Percentiles rank a stretch among this genome's conserved stretches.
These are phyloP conservation scores for Acromyrmex echinatior DNA, from an alignment of 1,140 invertebrate species.

Conservation along the genomic window DNA sequence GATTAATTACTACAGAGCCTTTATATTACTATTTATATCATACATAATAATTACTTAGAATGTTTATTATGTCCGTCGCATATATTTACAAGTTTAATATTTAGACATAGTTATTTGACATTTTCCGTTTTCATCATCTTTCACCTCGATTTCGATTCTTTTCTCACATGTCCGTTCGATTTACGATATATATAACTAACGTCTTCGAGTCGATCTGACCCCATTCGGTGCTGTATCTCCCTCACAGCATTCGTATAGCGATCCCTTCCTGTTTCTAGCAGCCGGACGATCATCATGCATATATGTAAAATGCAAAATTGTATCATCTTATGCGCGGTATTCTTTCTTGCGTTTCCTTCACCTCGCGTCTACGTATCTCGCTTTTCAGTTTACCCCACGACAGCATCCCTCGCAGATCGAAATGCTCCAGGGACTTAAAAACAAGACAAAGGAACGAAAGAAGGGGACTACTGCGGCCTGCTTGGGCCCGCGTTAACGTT, in stretches of 20 bases:
- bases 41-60: neutral
- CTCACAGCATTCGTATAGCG: conserved; percentile 4
- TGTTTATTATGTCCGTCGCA: neutral
- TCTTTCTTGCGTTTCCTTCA: conserved; percentile 53
- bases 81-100: neutral
- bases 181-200: conserved; percentile 30
- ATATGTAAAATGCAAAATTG: conserved; percentile 77
- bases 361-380: conserved; percentile 27
- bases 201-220: conserved; percentile 10
- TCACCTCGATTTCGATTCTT: neutral
- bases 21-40: neutral
- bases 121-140: neutral
- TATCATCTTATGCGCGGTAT: conserved; percentile 61
- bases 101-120: neutral
- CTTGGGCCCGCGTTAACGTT: conserved; percentile 82
- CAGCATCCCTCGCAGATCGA: conserved; percentile 34
- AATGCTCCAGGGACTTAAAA: conserved; percentile 66
- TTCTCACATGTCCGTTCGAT: neutral
- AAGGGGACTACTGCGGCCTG: conserved; percentile 74
- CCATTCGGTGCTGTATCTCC: conserved; percentile 26
- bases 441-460: conserved; percentile 4
- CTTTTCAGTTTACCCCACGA: conserved; percentile 36
- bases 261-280: conserved; percentile 4
- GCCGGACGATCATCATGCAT: conserved; percentile 69
- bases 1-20: neutral